Conservation (phyloP, 2,797 vertebrate species). For the Cossypha caffra region DNA sequence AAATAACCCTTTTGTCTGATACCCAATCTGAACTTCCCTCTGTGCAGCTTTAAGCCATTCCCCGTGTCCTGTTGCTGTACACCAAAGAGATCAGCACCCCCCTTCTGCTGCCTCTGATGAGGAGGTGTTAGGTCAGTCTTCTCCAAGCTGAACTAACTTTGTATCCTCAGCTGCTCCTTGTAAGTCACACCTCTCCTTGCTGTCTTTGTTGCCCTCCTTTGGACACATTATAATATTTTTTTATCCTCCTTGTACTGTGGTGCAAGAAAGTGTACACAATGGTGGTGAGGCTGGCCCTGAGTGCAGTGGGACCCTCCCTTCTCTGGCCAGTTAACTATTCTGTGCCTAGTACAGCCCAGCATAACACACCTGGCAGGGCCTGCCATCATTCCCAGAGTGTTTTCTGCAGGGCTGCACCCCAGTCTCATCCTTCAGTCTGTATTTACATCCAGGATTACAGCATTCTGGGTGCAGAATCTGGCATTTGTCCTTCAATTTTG, state of each 20-base stretch:
- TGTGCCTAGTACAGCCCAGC: neutral
- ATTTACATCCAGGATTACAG: neutral
- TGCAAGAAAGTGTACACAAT: neutral
- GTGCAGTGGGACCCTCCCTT: neutral
- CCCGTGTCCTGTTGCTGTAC: neutral
- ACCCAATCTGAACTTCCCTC: neutral
- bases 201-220: neutral
- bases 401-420: neutral
- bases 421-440: accelerated
- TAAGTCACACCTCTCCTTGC: neutral
- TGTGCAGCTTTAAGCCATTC: neutral
- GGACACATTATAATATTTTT: neutral
- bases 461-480: neutral
- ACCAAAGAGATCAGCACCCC: neutral
- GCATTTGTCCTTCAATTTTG: neutral
- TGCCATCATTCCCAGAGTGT: neutral
- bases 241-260: neutral
- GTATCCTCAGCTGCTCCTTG: neutral
- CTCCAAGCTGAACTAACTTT: neutral
- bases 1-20: neutral
- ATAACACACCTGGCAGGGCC: neutral
- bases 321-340: neutral
- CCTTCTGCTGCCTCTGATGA: neutral
- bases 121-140: neutral
- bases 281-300: neutral